Evolutionary conservation across 2,888 invertebrate genomes (phyloP).

Genomic region (Scaptomyza flava): DNA sequence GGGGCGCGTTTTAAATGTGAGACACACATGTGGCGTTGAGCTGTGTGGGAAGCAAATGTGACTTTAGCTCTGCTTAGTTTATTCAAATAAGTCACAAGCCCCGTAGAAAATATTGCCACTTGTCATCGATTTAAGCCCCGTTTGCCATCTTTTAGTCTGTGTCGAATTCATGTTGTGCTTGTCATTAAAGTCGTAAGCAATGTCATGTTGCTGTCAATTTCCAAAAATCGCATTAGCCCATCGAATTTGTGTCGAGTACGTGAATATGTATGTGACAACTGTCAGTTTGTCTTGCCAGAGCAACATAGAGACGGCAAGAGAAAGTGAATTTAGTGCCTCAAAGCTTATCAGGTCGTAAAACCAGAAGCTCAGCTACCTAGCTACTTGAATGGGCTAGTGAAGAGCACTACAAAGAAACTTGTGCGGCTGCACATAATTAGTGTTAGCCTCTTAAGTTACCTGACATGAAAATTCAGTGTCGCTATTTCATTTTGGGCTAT

Average conservation of each 20-base stretch:
- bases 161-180: constrained; percentile 53
- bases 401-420: constrained; percentile 46
- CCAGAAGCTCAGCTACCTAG: constrained; percentile 36
- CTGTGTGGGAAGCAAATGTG: constrained; percentile 46
- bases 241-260: constrained; percentile 32
- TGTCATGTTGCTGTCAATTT: constrained; percentile 81
- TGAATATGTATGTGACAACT: constrained; percentile 24
- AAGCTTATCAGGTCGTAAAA: constrained; percentile 69
- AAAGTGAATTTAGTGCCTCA: constrained; percentile 39
- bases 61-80: constrained; percentile 39
- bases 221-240: constrained; percentile 69
- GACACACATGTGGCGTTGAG: constrained; percentile 63
- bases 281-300: constrained; percentile 6
- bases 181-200: constrained; percentile 76
- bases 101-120: constrained; percentile 64
- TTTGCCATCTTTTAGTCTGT: constrained; percentile 1
- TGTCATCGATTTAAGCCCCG: constrained; percentile 54
- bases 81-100: constrained; percentile 26
- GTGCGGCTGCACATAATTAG: constrained; percentile 73
- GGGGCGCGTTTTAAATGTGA: constrained; percentile 51
- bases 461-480: constrained; percentile 18
- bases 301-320: background rate
- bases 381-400: background rate
- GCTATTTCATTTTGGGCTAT: constrained; percentile 15
- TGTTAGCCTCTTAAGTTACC: constrained; percentile 56